Percentiles rank a stretch among this genome's conserved stretches.
Evolutionary conservation across 2,113 vertebrate genomes (phyloP).

Genomic region (Phaethornis superciliosus): DNA sequence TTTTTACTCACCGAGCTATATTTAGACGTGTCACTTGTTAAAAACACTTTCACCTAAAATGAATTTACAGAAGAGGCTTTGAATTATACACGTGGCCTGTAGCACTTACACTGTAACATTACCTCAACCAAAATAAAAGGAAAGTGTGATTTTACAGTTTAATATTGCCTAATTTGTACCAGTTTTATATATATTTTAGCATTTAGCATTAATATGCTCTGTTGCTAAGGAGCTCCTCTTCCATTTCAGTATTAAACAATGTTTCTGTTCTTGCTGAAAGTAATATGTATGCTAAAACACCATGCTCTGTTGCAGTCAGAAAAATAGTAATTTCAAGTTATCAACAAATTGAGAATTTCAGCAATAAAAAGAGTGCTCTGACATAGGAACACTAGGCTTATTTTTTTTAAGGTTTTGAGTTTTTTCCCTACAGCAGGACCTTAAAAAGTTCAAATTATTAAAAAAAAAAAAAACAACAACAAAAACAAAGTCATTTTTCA

Average conservation of each 20-base stretch:
- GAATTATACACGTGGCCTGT: slow-evolving; percentile 28
- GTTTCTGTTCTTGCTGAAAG: not conserved
- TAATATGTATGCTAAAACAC: not conserved
- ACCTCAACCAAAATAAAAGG: slow-evolving; percentile 53
- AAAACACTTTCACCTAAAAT: slow-evolving; percentile 70
- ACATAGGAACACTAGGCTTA: not conserved
- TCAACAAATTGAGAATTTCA: not conserved
- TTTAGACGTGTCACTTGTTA: slow-evolving; percentile 66
- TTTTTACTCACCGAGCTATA: slow-evolving; percentile 61
- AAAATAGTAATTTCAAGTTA: not conserved
- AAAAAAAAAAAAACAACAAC: not conserved
- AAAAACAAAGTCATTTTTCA: not conserved
- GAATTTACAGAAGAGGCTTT: slow-evolving; percentile 63
- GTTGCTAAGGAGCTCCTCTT: slow-evolving; percentile 17
- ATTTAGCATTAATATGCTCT: not conserved
- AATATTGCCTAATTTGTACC: slow-evolving; percentile 39
- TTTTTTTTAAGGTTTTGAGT: not conserved
- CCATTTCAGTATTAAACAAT: not conserved
- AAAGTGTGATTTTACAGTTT: slow-evolving; percentile 26
- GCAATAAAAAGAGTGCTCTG: not conserved
- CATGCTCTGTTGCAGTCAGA: not conserved
- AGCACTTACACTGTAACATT: slow-evolving; percentile 43
- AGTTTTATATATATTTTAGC: slow-evolving; percentile 13
- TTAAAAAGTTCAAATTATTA: not conserved
- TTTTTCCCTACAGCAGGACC: not conserved